Base-by-base conservation (phyloP, 2,113 vertebrate genomes). In the Scomber colias region DNA sequence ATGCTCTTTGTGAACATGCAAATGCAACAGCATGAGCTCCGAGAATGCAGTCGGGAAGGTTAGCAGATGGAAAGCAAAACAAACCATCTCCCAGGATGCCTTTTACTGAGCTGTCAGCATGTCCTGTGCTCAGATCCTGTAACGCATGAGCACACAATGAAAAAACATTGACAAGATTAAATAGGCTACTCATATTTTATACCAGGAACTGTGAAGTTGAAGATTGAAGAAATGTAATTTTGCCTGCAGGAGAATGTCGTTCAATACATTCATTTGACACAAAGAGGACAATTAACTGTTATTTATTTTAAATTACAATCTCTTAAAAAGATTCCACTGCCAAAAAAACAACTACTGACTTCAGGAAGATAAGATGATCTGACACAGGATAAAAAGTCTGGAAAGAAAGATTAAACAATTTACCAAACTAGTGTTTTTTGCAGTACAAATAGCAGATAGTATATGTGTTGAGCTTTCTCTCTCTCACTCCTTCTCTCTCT, bases 41-140 rank as follows among this genome's bases (percentile, higher is more conserved):
- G 2, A 46, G 24, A 79, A 49, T 11, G 77, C 57, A 78, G 50
- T 12, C 51, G 72, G n/a, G 67, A 59, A 84, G 66, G 77, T 63
- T 30, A 48, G 69, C 82, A 83, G 85, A 88, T 82, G 83, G 85
- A 79, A 65, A 31, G 68, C 50, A 71, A 86, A 84, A 85, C 63
- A 84, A 73, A 53, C 60, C 46, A 27, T 53, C 77, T 85, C 84
- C 79, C 70, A 62, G 11, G 76, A 70, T 56, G 84, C 46, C 7
- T 45, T 85, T 45, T 35, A 15, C 35, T n/a, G 49, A 78, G 59
- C 68, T 30, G 54, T 78, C 76, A 75, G n/a, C 70, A 59, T 45
- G 21, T 45, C 50, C 67, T 19, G 24, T 19, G 46, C 51, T 27
- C 54, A 56, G 11, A 57, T 56, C 56, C 56, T 61, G 31, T 27